Evolutionary conservation across 2,113 vertebrate species (phyloP).

Genomic region (Chlorodrepanis virens): DNA sequence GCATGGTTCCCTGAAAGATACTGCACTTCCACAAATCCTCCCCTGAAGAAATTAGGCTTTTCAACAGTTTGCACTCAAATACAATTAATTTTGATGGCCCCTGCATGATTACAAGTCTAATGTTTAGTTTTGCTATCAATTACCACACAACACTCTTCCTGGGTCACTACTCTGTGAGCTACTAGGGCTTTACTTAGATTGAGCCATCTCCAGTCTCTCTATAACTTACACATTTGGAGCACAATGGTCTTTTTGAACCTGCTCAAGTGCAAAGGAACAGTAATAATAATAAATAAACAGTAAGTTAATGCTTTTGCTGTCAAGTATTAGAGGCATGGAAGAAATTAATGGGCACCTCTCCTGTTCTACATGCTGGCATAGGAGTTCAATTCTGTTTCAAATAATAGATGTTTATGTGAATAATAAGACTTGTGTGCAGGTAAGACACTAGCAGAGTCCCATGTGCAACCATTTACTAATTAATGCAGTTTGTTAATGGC

Average conservation of each 20-base stretch:
- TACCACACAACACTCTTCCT: not conserved
- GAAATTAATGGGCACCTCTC: not conserved
- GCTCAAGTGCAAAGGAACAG: not conserved
- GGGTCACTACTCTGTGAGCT: not conserved
- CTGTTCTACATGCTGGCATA: not conserved
- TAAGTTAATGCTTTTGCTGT: not conserved
- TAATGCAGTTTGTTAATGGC: not conserved
- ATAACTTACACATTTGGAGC: not conserved
- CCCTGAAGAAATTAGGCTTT: slow-evolving; percentile 43
- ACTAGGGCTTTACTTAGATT: not conserved
- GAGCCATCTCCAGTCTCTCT: not conserved
- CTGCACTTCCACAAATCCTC: not conserved
- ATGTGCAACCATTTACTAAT: not conserved
- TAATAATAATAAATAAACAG: not conserved
- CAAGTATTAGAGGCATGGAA: not conserved
- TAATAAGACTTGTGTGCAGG: not conserved
- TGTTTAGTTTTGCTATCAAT: not conserved
- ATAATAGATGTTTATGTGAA: not conserved
- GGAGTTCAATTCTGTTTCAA: not conserved
- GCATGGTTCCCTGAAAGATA: not conserved
- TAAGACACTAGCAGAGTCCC: not conserved
- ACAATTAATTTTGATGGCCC: slow-evolving; percentile 41
- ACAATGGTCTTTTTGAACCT: not conserved
- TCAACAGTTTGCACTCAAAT: slow-evolving; percentile 22
- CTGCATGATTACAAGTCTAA: not conserved